Base-by-base conservation (phyloP, 2,888 invertebrate genomes). In the Drosophila tripunctata region DNA sequence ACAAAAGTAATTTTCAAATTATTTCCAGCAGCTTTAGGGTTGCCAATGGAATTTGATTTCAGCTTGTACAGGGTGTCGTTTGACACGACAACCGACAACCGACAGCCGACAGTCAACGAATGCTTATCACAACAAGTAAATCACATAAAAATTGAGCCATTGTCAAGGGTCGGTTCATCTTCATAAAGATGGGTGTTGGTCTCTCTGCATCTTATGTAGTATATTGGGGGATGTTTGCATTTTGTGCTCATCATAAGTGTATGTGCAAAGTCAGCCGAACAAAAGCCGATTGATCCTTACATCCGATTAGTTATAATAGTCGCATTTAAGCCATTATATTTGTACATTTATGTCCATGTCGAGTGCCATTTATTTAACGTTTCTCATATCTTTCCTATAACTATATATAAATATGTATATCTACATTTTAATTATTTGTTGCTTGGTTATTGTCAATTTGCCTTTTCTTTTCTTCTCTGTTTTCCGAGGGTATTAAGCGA, bases 1-100 rank as follows among this genome's bases (percentile, higher is more conserved):
- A 71, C 70, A 66, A 78, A 78, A 84, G 79, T 74, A 79, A 89
- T 88, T 89, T 87, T 67, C 70, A 79, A 89, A 89, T 89, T 89
- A 89, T 86, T 88, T 89, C 84, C 87, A 88, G 72, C 77, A 77
- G 78, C 74, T 69, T 77, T 62, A 62, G 58, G 69, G 60, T 71
- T 48, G 78, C 72, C 75, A 75, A 56, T 75, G 73, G 70, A 61
- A 75, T 75, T 70, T 70, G 69, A 70, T 73, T 72, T 72, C 65
- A 21, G 57, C 64, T 45, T 64, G 51, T 57, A 61, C 63, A 47
- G 71, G 69, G 74, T 64, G 57, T 58, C 83, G 67, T 68, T 71
- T 81, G 86, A 76, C 81, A 60, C 57, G 67, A 48, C 38, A 50
- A 17, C 40, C 22, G 38, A 44, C 22, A 64, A 6, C 0, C 44